Evolutionary conservation across 2,888 invertebrate genomes (phyloP).

Genomic region (Bombylius major): DNA sequence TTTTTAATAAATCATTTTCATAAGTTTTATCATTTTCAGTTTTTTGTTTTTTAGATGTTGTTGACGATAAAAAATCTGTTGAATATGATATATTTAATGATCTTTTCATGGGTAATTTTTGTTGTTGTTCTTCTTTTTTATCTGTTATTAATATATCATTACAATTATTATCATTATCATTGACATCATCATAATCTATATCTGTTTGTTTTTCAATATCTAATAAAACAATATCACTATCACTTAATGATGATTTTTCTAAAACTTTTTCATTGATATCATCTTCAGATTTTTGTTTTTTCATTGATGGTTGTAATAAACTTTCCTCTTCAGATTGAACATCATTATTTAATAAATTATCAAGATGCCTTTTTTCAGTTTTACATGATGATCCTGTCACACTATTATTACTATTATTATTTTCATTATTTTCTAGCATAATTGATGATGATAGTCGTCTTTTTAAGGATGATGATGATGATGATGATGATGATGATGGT

Average conservation of each 20-base stretch:
- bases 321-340: not conserved
- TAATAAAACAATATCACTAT: too few relatives aligned
- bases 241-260: too few relatives aligned
- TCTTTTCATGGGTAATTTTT: too few relatives aligned
- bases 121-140: too few relatives aligned
- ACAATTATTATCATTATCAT: not conserved
- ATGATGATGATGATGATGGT: too few relatives aligned
- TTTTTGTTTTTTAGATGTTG: not conserved
- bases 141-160: too few relatives aligned
- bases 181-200: not conserved
- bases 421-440: not conserved
- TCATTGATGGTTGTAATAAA: not conserved
- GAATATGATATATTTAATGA: too few relatives aligned
- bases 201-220: constrained; percentile 4
- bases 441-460: too few relatives aligned
- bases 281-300: not conserved
- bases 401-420: not conserved
- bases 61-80: too few relatives aligned
- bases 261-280: not conserved
- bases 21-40: not conserved
- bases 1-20: not conserved
- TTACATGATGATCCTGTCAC: not conserved
- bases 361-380: not conserved
- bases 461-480: too few relatives aligned
- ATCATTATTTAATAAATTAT: not conserved